These are phyloP conservation scores for Pangasius sanitwongsei DNA, from an alignment of 2,797 vertebrate genomes.

Conservation along the genomic window DNA sequence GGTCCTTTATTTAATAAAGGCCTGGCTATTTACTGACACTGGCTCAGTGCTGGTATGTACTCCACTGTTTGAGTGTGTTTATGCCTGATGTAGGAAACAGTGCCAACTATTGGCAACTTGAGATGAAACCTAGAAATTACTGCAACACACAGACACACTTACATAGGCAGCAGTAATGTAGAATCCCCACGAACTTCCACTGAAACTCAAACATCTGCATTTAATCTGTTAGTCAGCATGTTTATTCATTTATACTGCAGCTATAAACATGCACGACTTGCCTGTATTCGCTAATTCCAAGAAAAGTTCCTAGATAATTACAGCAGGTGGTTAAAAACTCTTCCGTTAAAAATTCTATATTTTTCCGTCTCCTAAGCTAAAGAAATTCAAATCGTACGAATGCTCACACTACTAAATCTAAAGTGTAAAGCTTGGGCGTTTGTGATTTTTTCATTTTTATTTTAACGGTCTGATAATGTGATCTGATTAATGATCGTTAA, in stretches of 20 bases:
- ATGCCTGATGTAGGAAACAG: conserved; percentile 54
- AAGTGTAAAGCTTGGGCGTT: background rate
- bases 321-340: background rate
- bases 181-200: background rate
- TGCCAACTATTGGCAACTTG: conserved; percentile 58
- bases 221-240: background rate
- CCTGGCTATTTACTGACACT: background rate
- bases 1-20: background rate
- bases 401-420: background rate
- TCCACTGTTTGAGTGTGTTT: conserved; percentile 46
- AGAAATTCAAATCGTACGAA: background rate
- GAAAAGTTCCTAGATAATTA: background rate
- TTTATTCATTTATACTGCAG: background rate
- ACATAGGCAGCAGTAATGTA: background rate
- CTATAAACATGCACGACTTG: background rate
- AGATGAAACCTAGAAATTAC: conserved; percentile 21
- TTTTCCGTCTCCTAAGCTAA: background rate
- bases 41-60: background rate
- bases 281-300: background rate
- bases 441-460: background rate
- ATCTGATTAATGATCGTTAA: fast-evolving
- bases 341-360: background rate
- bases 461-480: background rate
- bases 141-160: background rate
- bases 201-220: background rate